Conservation (phyloP, 2,113 vertebrate species). For the Natator depressus region DNA sequence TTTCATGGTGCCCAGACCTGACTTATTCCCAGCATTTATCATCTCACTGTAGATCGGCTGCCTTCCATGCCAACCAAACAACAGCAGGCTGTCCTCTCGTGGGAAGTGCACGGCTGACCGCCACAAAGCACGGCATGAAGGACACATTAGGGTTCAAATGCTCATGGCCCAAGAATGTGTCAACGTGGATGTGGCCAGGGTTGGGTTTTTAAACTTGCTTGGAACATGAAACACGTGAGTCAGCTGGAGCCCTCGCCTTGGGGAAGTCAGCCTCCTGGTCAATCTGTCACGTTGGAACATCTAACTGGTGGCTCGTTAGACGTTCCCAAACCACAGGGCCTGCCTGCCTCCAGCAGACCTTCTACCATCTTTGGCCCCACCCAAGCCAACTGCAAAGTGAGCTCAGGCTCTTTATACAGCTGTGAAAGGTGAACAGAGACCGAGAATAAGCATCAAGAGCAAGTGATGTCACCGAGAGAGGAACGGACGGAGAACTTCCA, state of each 20-base stretch:
- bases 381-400: no score
- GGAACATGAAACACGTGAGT: background rate
- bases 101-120: no score
- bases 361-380: no score
- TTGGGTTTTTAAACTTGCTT: background rate
- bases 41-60: background rate
- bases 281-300: background rate
- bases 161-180: background rate
- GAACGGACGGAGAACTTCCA: no score
- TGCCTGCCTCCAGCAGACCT: no score
- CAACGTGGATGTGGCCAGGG: background rate
- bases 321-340: no score
- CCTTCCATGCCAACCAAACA: background rate
- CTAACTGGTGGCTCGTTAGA: background rate
- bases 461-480: no score
- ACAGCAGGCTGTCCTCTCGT: background rate
- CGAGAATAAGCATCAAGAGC: no score
- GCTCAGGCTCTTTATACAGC: no score
- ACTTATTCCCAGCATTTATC: background rate
- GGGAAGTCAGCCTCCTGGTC: background rate
- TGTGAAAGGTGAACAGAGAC: no score
- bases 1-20: background rate
- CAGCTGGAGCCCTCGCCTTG: background rate
- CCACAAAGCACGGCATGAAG: background rate
- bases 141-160: background rate